Evolutionary conservation across 2,888 invertebrate genomes (phyloP).

Genomic region (Nomada flava): DNA sequence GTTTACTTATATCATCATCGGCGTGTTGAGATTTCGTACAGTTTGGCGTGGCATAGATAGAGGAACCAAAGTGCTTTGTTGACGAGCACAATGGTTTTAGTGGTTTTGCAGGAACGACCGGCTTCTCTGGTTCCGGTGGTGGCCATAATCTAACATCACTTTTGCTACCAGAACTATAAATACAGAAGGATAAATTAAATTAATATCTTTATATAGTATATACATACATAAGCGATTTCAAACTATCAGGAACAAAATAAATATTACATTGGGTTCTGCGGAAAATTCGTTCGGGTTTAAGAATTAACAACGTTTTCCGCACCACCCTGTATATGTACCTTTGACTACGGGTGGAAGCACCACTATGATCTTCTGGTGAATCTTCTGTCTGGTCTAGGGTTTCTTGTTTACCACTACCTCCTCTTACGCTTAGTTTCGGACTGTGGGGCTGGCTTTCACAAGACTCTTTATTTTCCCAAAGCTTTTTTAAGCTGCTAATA

Average conservation of each 20-base stretch:
- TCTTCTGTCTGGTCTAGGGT: constrained; percentile 78
- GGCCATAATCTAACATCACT: constrained; percentile 86
- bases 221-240: not conserved
- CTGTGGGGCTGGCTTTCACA: constrained; percentile 86
- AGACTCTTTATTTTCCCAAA: constrained; percentile 94
- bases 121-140: constrained; percentile 86
- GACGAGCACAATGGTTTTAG: constrained; percentile 82
- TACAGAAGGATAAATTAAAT: not conserved
- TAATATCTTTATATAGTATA: not conserved
- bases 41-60: constrained; percentile 92
- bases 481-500: constrained; percentile 95
- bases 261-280: not conserved
- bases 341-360: constrained; percentile 82
- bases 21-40: constrained; percentile 70
- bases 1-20: constrained; percentile 60
- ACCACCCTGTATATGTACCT: constrained; percentile 22
- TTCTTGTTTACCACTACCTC: constrained; percentile 71
- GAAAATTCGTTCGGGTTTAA: too few relatives aligned
- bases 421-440: constrained; percentile 86
- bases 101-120: constrained; percentile 85
- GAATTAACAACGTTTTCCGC: too few relatives aligned
- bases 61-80: constrained; percentile 85
- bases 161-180: constrained; percentile 80
- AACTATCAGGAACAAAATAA: not conserved
- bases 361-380: constrained; percentile 84